Evolutionary conservation across 2,888 invertebrate species (phyloP).

Genomic region (Brenthis hecate): DNA sequence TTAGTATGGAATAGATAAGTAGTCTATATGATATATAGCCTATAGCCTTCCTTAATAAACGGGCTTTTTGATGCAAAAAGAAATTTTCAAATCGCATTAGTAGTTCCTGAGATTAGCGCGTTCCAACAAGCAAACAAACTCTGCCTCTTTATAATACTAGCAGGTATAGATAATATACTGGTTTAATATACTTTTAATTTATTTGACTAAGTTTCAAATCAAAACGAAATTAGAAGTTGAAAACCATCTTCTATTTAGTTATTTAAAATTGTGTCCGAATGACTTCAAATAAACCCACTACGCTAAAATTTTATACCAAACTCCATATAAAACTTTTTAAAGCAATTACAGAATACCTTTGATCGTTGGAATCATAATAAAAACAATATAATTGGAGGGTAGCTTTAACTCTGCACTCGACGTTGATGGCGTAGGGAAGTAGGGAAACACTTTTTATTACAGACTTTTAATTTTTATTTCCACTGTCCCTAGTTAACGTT

Average conservation of each 20-base stretch:
- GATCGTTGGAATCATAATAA: conserved; percentile 33
- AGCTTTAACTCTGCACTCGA: conserved; percentile 31
- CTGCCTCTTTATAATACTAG: no score
- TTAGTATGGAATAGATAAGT: no score
- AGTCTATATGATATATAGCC: no score
- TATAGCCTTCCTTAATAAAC: no score
- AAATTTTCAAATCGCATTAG: no score
- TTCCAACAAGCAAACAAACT: no score
- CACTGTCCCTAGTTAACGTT: not conserved
- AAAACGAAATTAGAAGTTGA: not conserved
- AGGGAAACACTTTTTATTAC: not conserved
- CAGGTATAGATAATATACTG: no score
- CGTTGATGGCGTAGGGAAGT: conserved; percentile 23
- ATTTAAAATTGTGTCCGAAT: not conserved
- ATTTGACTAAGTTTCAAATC: no score
- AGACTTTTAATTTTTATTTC: not conserved
- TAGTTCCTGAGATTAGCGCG: no score
- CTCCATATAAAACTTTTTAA: conserved; percentile 17
- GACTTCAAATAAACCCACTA: not conserved
- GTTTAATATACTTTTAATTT: no score
- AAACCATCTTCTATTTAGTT: not conserved
- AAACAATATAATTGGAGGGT: conserved; percentile 31
- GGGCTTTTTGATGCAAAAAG: no score
- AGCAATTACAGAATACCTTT: conserved; percentile 34
- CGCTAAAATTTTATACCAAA: conserved; percentile 11